Percentiles rank a stretch among this genome's conserved stretches.
phyloP scores from a whole-genome alignment of 2,797 vertebrate genomes.

The Melanotaenia boesemani region DNA sequence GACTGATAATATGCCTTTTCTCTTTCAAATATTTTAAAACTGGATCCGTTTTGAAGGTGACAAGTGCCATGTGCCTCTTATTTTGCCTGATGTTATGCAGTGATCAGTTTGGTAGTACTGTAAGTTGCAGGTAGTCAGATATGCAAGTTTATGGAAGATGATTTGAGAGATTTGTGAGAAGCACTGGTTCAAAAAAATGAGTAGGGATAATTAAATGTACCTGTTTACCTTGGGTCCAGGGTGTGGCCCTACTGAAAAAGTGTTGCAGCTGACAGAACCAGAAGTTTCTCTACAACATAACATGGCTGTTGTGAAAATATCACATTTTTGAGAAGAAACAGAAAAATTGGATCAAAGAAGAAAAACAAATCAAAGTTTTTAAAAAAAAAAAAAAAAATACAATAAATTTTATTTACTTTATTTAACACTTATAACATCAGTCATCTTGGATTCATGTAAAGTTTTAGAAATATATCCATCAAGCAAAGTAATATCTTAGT shows the following conservation, averaged over 20 bases:
- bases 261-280: background rate
- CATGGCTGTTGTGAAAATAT: background rate
- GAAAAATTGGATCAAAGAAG: background rate
- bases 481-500: background rate
- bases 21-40: background rate
- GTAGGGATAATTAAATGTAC: background rate
- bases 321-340: background rate
- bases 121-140: background rate
- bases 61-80: background rate
- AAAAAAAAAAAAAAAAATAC: background rate
- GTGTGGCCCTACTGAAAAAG: background rate
- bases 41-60: background rate
- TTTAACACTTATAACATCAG: background rate
- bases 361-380: background rate
- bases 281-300: background rate
- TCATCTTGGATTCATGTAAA: background rate
- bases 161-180: background rate
- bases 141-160: background rate
- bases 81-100: background rate
- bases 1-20: background rate
- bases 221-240: background rate
- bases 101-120: background rate
- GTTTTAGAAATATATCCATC: background rate
- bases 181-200: background rate
- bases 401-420: background rate